Conservation (phyloP, 2,113 vertebrate genomes). For the Rafetus swinhoei region DNA sequence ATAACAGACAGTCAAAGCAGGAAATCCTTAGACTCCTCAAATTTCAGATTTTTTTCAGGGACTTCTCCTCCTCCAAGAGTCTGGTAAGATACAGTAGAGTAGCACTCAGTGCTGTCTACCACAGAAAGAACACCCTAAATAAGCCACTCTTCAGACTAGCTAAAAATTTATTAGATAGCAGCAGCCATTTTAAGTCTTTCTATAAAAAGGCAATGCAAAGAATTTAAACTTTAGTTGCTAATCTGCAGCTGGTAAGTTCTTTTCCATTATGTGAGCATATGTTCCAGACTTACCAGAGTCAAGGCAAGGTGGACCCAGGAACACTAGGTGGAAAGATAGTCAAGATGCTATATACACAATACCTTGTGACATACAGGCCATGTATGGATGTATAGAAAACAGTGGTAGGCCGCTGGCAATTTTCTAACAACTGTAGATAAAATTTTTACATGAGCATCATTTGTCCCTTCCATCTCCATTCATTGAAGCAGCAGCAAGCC, state of each 20-base stretch:
- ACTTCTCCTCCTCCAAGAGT: not conserved
- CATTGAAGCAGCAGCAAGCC: not conserved
- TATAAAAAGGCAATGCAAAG: not conserved
- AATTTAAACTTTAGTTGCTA: not conserved
- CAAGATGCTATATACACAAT: not conserved
- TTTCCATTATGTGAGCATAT: not conserved
- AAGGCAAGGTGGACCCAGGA: not conserved
- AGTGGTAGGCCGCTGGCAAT: accelerated
- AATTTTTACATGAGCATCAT: not conserved
- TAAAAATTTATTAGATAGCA: not conserved
- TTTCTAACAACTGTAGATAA: not conserved
- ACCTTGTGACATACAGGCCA: not conserved
- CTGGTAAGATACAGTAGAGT: not conserved
- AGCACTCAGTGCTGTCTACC: not conserved
- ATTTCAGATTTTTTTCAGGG: not conserved
- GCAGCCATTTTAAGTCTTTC: not conserved
- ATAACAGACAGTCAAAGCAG: not conserved
- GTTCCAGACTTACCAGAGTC: not conserved
- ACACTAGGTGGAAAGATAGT: not conserved
- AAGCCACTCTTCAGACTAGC: not conserved
- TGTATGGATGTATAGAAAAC: not conserved
- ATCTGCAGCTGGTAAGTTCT: not conserved
- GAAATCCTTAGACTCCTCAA: too few species aligned
- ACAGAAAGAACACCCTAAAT: not conserved
- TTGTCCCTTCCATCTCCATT: not conserved